Conservation (phyloP, 2,113 vertebrate species). For the Embiotoca jacksoni region DNA sequence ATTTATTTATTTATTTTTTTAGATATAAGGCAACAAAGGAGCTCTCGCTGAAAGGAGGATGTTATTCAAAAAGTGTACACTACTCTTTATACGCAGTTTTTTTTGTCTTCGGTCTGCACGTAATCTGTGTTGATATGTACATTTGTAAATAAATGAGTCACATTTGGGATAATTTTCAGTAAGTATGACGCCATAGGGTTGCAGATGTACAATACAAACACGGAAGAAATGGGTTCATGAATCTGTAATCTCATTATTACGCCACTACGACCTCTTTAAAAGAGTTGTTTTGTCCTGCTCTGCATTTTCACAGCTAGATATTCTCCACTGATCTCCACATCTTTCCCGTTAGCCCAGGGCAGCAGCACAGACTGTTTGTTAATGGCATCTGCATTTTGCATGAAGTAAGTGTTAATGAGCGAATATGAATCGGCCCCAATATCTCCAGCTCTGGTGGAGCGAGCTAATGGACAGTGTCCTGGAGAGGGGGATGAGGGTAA, state of each 20-base stretch:
- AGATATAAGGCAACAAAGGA: neutral
- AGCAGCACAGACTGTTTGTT: conserved; percentile 60
- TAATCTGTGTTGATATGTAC: neutral
- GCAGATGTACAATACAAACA: neutral
- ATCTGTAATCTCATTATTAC: conserved; percentile 35
- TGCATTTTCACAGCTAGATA: conserved; percentile 38
- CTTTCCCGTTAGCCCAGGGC: conserved; percentile 36
- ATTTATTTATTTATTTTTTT: neutral
- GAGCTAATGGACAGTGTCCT: conserved; percentile 66
- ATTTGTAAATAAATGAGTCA: conserved; percentile 5
- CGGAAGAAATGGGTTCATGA: neutral
- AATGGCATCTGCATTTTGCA: conserved; percentile 70
- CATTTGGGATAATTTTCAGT: neutral
- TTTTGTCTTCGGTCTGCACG: conserved; percentile 1
- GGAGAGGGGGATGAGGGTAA: conserved; percentile 33
- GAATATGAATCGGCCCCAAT: conserved; percentile 44
- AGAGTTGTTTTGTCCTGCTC: conserved; percentile 26
- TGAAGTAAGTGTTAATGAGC: conserved; percentile 65
- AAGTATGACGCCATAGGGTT: conserved; percentile 2
- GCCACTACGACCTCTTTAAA: conserved; percentile 40
- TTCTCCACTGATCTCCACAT: conserved; percentile 33
- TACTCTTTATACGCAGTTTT: neutral
- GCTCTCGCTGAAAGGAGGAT: conserved; percentile 2
- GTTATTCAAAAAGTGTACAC: neutral
- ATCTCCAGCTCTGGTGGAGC: conserved; percentile 47